phyloP scores from a whole-genome alignment of 2,797 vertebrate species.

The Phrynocephalus forsythii region DNA sequence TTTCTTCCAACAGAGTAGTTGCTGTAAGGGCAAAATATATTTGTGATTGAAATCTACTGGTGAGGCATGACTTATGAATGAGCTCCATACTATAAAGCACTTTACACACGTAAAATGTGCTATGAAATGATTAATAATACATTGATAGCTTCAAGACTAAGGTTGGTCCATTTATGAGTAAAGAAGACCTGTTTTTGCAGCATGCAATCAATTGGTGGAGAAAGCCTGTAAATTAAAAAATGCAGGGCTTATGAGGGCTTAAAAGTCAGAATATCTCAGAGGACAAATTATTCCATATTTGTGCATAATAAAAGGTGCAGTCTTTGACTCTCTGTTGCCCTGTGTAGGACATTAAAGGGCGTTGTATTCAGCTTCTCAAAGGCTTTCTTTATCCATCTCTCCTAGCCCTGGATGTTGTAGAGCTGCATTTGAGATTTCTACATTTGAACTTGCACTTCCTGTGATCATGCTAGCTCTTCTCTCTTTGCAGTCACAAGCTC shows the following conservation, averaged over 20 bases:
- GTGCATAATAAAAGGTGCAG: background rate
- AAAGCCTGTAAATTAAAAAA: background rate
- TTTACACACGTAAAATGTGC: conserved; percentile 6
- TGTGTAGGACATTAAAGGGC: background rate
- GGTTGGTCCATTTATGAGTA: background rate
- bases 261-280: background rate
- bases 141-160: background rate
- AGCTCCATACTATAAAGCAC: conserved; percentile 15
- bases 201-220: background rate
- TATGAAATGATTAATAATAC: conserved; percentile 35
- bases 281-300: conserved; percentile 2
- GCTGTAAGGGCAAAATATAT: background rate
- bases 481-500: background rate
- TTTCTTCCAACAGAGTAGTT: conserved; percentile 5
- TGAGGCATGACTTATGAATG: conserved; percentile 26
- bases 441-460: background rate
- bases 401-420: background rate
- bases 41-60: conserved; percentile 10
- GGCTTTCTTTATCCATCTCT: background rate
- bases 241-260: background rate
- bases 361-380: background rate
- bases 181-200: conserved; percentile 1
- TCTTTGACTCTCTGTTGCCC: background rate
- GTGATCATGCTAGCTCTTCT: background rate
- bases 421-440: background rate